A percentile compares a stretch with the other conserved stretches of the same genome.
Evolutionary conservation across 2,888 invertebrate genomes (phyloP).

Genomic region (Drosophila histrio): DNA sequence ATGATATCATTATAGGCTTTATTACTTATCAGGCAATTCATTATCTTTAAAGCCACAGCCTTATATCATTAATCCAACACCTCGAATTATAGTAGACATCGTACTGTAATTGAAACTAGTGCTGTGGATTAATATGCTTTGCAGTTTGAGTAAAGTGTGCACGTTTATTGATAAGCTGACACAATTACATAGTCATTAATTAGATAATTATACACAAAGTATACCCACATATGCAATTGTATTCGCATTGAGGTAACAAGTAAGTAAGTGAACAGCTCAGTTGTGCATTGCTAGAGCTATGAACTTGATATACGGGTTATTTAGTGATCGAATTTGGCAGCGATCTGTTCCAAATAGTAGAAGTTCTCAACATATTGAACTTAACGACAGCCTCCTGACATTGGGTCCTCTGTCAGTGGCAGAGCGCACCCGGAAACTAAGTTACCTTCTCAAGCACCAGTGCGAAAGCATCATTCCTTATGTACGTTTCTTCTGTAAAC

Average conservation of each 20-base stretch:
- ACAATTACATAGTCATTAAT: constrained; percentile 33
- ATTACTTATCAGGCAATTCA: too few species aligned
- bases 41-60: too few species aligned
- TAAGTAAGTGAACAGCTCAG: background rate
- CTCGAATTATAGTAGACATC: too few species aligned
- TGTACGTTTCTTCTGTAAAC: constrained; percentile 39
- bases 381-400: background rate
- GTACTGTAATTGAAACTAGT: too few species aligned
- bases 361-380: background rate
- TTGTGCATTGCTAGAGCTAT: constrained; percentile 7
- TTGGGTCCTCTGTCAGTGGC: constrained; percentile 53
- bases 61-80: too few species aligned
- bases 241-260: background rate
- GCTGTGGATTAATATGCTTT: background rate
- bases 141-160: background rate
- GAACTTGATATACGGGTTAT: constrained; percentile 19
- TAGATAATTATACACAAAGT: background rate
- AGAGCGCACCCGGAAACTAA: constrained; percentile 81
- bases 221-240: background rate
- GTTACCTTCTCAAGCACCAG: constrained; percentile 73
- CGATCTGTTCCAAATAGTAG: background rate
- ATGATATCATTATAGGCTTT: too few species aligned
- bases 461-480: constrained; percentile 17
- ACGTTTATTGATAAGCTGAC: constrained; percentile 24
- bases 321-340: constrained; percentile 6